These are phyloP conservation scores for Poeciliopsis paucimaculata DNA, from an alignment of 2,797 vertebrate genomes.

Conservation along the genomic window DNA sequence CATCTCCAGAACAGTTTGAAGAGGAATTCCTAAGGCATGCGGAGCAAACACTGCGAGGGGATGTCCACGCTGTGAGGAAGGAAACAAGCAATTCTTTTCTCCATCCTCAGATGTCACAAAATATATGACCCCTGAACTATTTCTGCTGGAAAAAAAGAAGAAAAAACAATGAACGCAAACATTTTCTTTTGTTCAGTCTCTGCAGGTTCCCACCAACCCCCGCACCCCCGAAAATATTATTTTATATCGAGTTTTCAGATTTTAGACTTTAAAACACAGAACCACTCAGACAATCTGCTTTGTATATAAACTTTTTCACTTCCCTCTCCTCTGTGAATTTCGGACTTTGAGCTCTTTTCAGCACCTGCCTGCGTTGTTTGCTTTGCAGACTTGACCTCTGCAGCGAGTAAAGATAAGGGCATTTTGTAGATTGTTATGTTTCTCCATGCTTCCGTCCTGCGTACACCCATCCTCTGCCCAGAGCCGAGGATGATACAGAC, in stretches of 20 bases:
- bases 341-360: neutral
- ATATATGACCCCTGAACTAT: neutral
- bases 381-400: neutral
- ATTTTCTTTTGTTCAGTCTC: neutral
- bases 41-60: slow-evolving; percentile 1
- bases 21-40: neutral
- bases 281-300: neutral
- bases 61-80: slow-evolving; percentile 19
- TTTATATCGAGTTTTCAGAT: neutral
- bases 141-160: neutral
- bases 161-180: slow-evolving; percentile 2
- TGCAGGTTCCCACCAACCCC: neutral
- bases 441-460: neutral
- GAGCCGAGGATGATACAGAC: neutral
- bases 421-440: slow-evolving; percentile 1
- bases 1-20: slow-evolving; percentile 38
- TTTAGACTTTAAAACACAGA: neutral
- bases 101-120: slow-evolving; percentile 13
- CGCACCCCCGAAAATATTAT: neutral
- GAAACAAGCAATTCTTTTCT: slow-evolving; percentile 26
- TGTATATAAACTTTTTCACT: neutral
- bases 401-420: neutral
- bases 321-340: neutral
- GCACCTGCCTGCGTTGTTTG: neutral
- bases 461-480: slow-evolving; percentile 6